Evolutionary conservation across 2,888 invertebrate species (phyloP).

Genomic region (Dione vanillae): DNA sequence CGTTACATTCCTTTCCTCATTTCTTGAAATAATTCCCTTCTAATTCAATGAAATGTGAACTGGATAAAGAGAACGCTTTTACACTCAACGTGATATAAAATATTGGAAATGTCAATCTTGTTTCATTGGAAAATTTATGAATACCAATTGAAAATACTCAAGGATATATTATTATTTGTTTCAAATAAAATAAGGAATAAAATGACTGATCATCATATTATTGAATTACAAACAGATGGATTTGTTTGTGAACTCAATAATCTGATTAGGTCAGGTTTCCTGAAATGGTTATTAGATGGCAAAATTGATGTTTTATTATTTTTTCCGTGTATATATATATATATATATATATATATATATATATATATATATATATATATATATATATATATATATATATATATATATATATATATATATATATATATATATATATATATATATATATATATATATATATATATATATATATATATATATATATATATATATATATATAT

Average conservation of each 20-base stretch:
- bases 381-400: too few relatives aligned
- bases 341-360: too few relatives aligned
- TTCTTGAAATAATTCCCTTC: conserved; percentile 49
- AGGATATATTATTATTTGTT: not conserved
- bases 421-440: too few relatives aligned
- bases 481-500: too few relatives aligned
- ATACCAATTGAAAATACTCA: not conserved
- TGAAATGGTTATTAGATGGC: not conserved
- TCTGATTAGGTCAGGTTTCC: not conserved
- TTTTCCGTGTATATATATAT: too few relatives aligned
- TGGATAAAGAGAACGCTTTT: conserved; percentile 71
- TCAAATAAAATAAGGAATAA: not conserved
- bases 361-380: too few relatives aligned
- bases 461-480: too few relatives aligned
- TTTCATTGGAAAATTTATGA: conserved; percentile 5
- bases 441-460: too few relatives aligned
- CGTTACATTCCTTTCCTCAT: conserved; percentile 52
- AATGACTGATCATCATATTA: not conserved
- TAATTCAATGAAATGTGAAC: conserved; percentile 71
- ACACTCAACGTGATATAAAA: conserved; percentile 49
- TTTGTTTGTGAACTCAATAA: not conserved
- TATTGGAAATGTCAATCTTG: conserved; percentile 12
- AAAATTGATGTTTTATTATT: not conserved
- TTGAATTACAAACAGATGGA: not conserved
- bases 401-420: too few relatives aligned